Base-by-base conservation (phyloP, 2,888 invertebrate genomes). In the Lissonota sp. region DNA sequence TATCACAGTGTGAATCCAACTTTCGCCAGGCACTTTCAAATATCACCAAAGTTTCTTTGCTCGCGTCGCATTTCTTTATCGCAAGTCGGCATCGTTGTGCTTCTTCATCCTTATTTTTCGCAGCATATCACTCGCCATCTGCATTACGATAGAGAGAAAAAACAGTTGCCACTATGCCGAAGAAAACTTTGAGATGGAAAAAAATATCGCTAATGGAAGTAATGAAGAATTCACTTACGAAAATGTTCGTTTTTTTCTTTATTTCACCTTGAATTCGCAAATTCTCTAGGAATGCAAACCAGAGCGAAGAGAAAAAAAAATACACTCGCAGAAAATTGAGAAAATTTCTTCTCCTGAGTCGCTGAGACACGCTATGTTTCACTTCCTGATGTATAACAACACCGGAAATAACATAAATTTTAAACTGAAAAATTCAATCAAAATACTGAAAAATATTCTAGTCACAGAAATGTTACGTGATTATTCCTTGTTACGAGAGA, bases 1-100 rank as follows among this genome's bases (percentile, higher is more conserved):
- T n/a, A 57, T 44, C 6, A 46, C 39, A 69, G 12, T 26, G 63
- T 49, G 51, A 73, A 69, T 67, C 62, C 39, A 46, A 44, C 16
- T 62, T 73, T 58, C 44, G 10, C 12, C 12, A 55, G 46, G 40
- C 46, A 46, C 53, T 63, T 76, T 60, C 7, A n/a, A 49, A 39
- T 10, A 49, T 5, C n/a, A 49, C n/a, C 8, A n/a, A 16, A 60
- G 14, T 69, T 69, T 58, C 53, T 55, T n/a, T 37, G 42, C 26
- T 46, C 57, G 40, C 49, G 5, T 53, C 6, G 10, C 26, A 12
- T 58, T 46, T 46, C 58, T 70, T 58, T 58, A 46, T 57, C n/a
- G n/a, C 37, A 12, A 49, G 44, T 44, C 16, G 46, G 26, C 6
- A 26, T 26, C 26, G 26, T 26, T 16, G 3, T 40, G 0, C 37